phyloP scores from a whole-genome alignment of 1,140 invertebrate species.

The Telenomus remus region DNA sequence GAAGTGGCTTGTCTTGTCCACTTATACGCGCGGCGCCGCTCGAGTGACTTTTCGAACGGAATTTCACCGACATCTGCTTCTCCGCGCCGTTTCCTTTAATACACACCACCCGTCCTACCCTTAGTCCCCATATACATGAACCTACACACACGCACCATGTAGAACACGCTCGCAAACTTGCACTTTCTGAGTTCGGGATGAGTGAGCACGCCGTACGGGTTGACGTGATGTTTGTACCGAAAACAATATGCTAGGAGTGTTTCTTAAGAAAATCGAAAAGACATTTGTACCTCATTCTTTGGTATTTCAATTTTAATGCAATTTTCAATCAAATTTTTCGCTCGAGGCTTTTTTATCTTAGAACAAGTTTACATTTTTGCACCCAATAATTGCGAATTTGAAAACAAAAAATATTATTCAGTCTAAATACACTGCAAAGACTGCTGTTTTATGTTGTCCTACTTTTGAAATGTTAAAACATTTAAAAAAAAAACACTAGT shows the following conservation, averaged over 20 bases:
- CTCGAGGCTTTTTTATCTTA: no score
- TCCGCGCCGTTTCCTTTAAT: constrained; percentile 66
- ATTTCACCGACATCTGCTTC: constrained; percentile 74
- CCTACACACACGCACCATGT: constrained; percentile 48
- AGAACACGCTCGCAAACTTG: constrained; percentile 47
- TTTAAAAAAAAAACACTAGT: no score
- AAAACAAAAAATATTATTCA: no score
- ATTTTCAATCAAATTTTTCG: no score
- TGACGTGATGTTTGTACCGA: constrained; percentile 49
- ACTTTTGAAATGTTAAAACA: no score
- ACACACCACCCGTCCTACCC: constrained; percentile 59
- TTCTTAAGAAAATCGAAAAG: constrained; percentile 37
- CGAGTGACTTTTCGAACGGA: constrained; percentile 74
- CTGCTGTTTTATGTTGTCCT: no score
- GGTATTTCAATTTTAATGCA: no score
- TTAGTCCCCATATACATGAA: constrained; percentile 52
- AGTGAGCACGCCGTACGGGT: constrained; percentile 69
- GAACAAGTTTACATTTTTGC: no score
- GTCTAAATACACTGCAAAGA: no score
- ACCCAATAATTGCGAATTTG: no score
- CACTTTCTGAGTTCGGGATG: constrained; percentile 66
- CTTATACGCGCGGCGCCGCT: constrained; percentile 73
- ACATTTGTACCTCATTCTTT: constrained; percentile 13
- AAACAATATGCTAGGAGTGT: constrained; percentile 45
- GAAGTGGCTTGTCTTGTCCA: constrained; percentile 75